Percentiles rank a stretch among this genome's conserved stretches.
These are phyloP conservation scores for Urechis unicinctus DNA, from an alignment of 2,888 invertebrate species.

Conservation along the genomic window DNA sequence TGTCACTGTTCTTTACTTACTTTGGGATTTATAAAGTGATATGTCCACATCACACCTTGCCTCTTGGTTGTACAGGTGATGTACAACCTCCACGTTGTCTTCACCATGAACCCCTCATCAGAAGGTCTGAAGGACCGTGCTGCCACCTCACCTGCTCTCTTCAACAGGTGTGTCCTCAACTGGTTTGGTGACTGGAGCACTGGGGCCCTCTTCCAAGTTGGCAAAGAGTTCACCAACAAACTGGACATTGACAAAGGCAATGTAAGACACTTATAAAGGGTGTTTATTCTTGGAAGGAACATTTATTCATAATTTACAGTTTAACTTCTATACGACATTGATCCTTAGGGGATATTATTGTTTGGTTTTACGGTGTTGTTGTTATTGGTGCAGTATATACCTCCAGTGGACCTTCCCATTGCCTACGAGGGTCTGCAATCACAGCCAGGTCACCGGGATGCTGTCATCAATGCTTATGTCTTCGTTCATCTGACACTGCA, in stretches of 20 bases:
- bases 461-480: constrained; percentile 97
- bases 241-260: constrained; percentile 74
- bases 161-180: constrained; percentile 97
- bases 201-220: constrained; percentile 65
- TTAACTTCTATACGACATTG: too few relatives aligned
- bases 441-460: constrained; percentile 80
- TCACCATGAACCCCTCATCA: constrained; percentile 99
- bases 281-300: too few relatives aligned
- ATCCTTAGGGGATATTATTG: background rate
- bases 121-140: constrained; percentile 97
- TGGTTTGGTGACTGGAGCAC: constrained; percentile 99
- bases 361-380: background rate
- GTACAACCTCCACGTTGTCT: constrained; percentile 98
- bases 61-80: constrained; percentile 65
- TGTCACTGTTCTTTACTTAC: too few relatives aligned
- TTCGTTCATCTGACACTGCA: constrained; percentile 97
- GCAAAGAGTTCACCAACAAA: constrained; percentile 90
- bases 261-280: constrained; percentile 37
- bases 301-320: too few relatives aligned
- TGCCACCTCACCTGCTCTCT: constrained; percentile 96
- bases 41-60: background rate
- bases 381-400: constrained; percentile 60
- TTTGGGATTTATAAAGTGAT: background rate
- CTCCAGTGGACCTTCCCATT: constrained; percentile 85
- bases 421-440: constrained; percentile 61